phyloP scores from a whole-genome alignment of 2,113 vertebrate genomes.

The Corvus cornix region DNA sequence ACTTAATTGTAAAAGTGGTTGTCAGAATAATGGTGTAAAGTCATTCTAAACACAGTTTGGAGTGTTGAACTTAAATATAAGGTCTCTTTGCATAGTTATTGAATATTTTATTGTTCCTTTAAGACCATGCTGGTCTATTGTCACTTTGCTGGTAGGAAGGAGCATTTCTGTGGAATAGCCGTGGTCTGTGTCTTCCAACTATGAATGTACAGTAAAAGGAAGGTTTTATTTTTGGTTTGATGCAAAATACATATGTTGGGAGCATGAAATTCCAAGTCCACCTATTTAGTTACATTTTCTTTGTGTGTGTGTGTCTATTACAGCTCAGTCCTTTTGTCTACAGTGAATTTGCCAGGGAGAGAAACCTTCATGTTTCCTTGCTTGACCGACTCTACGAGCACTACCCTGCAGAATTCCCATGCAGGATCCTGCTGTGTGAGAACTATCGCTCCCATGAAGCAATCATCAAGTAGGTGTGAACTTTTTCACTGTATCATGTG shows the following conservation, averaged over 20 bases:
- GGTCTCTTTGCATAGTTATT: background rate
- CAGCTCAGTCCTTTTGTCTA: conserved; percentile 99
- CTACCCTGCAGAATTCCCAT: conserved; percentile 94
- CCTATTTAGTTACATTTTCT: conserved; percentile 63
- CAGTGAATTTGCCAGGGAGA: conserved; percentile 98
- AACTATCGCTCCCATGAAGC: conserved; percentile 99
- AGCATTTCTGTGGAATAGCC: background rate
- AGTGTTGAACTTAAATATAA: background rate
- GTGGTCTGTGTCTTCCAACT: background rate
- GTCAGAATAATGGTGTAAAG: background rate
- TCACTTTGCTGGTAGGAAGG: background rate
- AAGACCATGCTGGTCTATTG: background rate
- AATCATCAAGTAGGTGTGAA: conserved; percentile 98
- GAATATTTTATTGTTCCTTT: background rate
- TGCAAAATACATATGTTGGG: background rate
- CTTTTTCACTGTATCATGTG: conserved; percentile 62
- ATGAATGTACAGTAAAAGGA: background rate
- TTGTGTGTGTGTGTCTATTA: conserved; percentile 72
- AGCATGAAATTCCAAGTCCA: conserved; percentile 6
- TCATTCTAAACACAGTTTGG: background rate
- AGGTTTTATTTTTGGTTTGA: background rate
- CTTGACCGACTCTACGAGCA: conserved; percentile 97
- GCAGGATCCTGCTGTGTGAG: conserved; percentile 97
- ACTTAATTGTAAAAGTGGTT: background rate
- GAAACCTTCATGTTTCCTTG: conserved; percentile 94